Conservation (phyloP, 2,888 invertebrate genomes). For the Stenoptilia bipunctidactyla region DNA sequence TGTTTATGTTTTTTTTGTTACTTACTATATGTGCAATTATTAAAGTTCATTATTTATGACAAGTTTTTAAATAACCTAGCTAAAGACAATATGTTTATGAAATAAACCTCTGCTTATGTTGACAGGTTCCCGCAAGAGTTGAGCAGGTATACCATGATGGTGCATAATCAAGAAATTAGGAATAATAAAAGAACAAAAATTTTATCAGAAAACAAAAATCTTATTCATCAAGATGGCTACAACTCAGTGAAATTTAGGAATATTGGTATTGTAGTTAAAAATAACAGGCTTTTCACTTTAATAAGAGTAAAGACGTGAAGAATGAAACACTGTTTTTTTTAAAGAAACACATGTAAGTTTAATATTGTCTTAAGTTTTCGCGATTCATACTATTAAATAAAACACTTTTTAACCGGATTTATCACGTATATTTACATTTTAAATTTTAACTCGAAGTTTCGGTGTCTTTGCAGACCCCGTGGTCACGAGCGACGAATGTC, state of each 20-base stretch:
- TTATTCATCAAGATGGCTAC: conserved; percentile 28
- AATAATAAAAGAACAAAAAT: conserved; percentile 30
- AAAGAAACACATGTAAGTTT: no score
- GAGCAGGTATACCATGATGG: conserved; percentile 53
- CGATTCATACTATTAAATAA: no score
- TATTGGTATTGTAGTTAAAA: neutral
- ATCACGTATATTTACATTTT: neutral
- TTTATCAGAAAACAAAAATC: conserved; percentile 24
- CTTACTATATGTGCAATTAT: no score
- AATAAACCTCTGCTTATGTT: no score
- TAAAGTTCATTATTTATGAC: no score
- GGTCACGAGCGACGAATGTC: no score
- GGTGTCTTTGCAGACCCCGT: no score
- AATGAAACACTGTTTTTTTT: no score
- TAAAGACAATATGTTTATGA: no score
- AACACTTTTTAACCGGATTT: neutral
- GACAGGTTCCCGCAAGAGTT: conserved; percentile 39
- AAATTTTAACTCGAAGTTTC: conserved; percentile 1
- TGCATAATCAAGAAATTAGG: conserved; percentile 33
- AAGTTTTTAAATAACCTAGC: no score
- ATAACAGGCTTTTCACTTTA: neutral
- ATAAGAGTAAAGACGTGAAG: neutral
- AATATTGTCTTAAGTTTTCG: no score
- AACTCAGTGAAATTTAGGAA: conserved; percentile 19
- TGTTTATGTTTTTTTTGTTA: no score